These are phyloP conservation scores for Apostichopus japonicus DNA, from an alignment of 35 echinoderm and acorn worm species.

Conservation along the genomic window DNA sequence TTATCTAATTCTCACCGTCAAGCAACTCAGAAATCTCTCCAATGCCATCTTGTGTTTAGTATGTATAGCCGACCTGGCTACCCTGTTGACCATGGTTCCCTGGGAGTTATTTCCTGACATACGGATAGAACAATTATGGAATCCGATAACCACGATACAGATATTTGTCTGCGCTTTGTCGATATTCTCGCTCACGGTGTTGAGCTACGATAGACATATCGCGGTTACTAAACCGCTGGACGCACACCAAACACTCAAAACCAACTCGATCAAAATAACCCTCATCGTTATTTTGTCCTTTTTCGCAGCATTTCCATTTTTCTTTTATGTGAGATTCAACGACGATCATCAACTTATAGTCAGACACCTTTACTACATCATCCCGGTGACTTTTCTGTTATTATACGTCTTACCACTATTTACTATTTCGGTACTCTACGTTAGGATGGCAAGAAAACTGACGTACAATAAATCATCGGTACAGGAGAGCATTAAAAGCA, in stretches of 20 bases:
- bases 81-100: neutral
- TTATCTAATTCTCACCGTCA: neutral
- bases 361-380: neutral
- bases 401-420: neutral
- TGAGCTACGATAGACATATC: constrained; percentile 30
- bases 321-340: neutral
- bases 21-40: constrained; percentile 18
- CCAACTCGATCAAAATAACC: constrained; percentile 4
- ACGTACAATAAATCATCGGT: neutral
- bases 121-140: neutral
- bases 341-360: neutral
- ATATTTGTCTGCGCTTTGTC: constrained; percentile 13
- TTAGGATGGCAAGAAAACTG: neutral
- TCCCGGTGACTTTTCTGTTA: neutral
- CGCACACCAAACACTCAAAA: constrained; percentile 1
- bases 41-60: neutral
- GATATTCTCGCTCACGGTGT: neutral
- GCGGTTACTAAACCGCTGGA: neutral
- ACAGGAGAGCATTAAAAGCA: constrained; percentile 7
- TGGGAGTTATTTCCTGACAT: neutral
- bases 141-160: neutral
- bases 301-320: neutral
- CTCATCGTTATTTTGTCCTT: neutral
- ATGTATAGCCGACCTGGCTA: neutral
- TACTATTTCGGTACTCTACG: neutral